Evolutionary conservation across 2,888 invertebrate genomes (phyloP), one percentile per base, ranked within the genome.

Genomic region (Amphipyra tragopoginis): DNA sequence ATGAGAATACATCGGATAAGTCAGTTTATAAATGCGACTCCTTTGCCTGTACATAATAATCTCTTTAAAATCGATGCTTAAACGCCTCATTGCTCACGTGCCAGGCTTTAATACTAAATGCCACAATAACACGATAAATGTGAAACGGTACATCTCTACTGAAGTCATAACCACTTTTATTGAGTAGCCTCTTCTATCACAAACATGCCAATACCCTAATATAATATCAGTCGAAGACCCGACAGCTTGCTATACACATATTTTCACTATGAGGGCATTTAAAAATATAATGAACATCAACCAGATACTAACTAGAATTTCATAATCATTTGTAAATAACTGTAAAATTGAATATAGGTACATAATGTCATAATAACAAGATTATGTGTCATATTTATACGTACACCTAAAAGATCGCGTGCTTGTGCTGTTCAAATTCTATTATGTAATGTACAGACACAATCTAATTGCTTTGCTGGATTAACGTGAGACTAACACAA

Each of bases 41-140:
- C 47, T 44, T 50, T 58, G 64, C 62, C 53, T 62, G 62, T 60
- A 66, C 55, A 55, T 56, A 49, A 56, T 26, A 72, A 75, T 72
- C 65, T 69, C 69, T 70, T 70, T 53, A 51, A 21, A 68, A 65
- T 65, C 64, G 53, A 74, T 69, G 56, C 52, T 60, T 51, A 48
- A 44, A 49, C 43, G 42, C 79, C 79, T 69, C 74, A 65, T 74
- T 72, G 78, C 80, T 83, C 86, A 79, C 86, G 80, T 74, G 82
- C 80, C 88, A 83, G 81, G 77, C 60, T 64, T 69, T 72, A 82
- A 84, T 84, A 87, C 86, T 90, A 90, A 90, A 90, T 90, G 90
- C 88, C 86, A 84, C 78, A 80, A 72, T 81, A 80, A 85, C 82
- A 81, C 64, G 71, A 73, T 80, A 78, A 80, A 69, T 73, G 73